Evolutionary conservation across 2,797 vertebrate species (phyloP).

Genomic region (Streptopelia turtur): DNA sequence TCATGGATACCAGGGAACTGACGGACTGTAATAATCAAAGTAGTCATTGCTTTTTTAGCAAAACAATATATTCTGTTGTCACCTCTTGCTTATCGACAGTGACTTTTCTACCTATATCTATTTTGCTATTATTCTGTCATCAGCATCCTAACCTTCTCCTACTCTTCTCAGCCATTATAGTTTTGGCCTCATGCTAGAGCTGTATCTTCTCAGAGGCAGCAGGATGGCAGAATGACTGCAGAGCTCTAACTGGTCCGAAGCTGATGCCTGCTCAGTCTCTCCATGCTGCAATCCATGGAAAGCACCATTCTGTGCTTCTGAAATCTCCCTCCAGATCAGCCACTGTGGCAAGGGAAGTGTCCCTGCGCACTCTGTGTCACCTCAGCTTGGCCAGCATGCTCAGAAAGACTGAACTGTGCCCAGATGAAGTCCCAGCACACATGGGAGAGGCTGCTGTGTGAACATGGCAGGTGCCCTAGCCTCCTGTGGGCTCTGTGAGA

Average conservation of each 20-base stretch:
- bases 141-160: not conserved
- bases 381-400: not conserved
- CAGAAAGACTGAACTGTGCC: not conserved
- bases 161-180: not conserved
- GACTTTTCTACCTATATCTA: not conserved
- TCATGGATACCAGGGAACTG: not conserved
- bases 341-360: fast-evolving
- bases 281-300: not conserved
- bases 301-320: not conserved
- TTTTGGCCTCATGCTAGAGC: not conserved
- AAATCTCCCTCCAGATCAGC: fast-evolving
- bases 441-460: not conserved
- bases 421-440: not conserved
- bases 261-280: not conserved
- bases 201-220: not conserved
- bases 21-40: not conserved
- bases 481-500: not conserved
- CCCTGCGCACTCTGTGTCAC: not conserved
- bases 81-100: not conserved
- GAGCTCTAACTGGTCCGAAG: not conserved
- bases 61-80: not conserved
- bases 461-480: not conserved
- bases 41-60: not conserved
- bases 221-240: not conserved
- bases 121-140: not conserved